Base-by-base conservation (phyloP, 2,797 vertebrate species). In the Mus caroli region DNA sequence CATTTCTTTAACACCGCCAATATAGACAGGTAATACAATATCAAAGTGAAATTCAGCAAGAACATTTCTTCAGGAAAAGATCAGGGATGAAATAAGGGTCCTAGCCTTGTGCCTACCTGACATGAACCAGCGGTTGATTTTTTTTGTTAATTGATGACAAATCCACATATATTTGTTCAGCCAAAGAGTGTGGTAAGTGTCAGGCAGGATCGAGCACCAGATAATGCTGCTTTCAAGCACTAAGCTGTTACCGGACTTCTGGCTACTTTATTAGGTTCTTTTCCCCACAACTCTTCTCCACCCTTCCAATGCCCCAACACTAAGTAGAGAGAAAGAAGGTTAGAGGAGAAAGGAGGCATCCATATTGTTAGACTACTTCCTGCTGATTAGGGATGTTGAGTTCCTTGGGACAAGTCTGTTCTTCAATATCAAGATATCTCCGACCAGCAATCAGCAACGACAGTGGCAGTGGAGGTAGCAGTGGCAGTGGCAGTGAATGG, bases 141-240 rank as follows among this genome's bases (percentile, higher is more conserved):
- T 87, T 92, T 77, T 56, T 34, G 87, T 88, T 78, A 3, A 19
- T 67, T 67, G 20, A 91, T 50, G 40, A 22, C 58, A 96, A 92
- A 95, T 94, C 28, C 73, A 22, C 26, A 75, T 78, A 73, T 56
- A 80, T 6, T 64, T 86, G 40, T 62, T 83, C n/a, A 28, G 13
- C 3, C 24, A 93, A 77, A 62, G 5, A 92, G 80, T 94, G 40
- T 37, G 1, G 34, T 75, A 78, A 52, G n/a, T 64, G 62, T 13
- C 90, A 67, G 31, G 67, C 80, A 77, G n/a, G 0, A 22, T 22
- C 6, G 46, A 93, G 20, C 24, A 43, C 15, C 34, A 58, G 24
- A 58, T 64, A 62, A 64, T 40, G 40, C 3, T 54, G 71, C 77
- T 78, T 40, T 37, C 24, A 86, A 82, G 43, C 75, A 43, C 12